Evolutionary conservation across 64 coral and sea anemone genomes (phyloP), one percentile per base, ranked within the genome.

Genomic region (Stylophora pistillata): DNA sequence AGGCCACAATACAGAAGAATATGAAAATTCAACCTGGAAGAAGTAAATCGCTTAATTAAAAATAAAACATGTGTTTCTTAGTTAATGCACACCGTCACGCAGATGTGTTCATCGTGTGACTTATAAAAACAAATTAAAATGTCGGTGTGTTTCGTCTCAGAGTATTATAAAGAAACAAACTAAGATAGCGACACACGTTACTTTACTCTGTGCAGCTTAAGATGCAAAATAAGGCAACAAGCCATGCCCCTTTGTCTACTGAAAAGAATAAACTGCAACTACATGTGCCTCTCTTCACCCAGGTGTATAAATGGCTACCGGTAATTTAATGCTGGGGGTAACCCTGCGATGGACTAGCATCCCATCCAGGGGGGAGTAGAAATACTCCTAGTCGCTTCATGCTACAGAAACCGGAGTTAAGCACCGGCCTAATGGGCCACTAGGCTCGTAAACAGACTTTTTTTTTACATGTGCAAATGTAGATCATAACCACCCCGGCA

Each of bases 1-100:
- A 0, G 97, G 97, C 97, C 97, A 99, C 16, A 99, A 73, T 10
- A 90, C 72, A 78, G 82, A 74, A 20, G 97, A 99, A 73, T 99
- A 79, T 1, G 90, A 86, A 33, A 99, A 95, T 13, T 87, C 86
- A 59, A 97, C 70, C 91, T 97, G 23, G 47, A 59, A 14, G 31
- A 58, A n/a, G 63, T 2, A 26, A 54, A 0, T 47, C 3, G 3
- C 37, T 47, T 47, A 47, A 47, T 47, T 47, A 60, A 28, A n/a
- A 10, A n/a, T 0, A 9, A 11, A 1, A 68, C 10, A 9, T 65
- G 15, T 17, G 18, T 65, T 65, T 65, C 25, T 23, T 65, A 7
- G 25, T 21, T 9, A 21, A 18, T 0, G 18, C 62, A 65, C 59
- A 65, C 20, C 62, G 62, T 65, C 58, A 7, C 58, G 58, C 58